Evolutionary conservation across 2,113 vertebrate species (phyloP), one percentile per base, ranked within the genome.

Genomic region (Oryzias celebensis): DNA sequence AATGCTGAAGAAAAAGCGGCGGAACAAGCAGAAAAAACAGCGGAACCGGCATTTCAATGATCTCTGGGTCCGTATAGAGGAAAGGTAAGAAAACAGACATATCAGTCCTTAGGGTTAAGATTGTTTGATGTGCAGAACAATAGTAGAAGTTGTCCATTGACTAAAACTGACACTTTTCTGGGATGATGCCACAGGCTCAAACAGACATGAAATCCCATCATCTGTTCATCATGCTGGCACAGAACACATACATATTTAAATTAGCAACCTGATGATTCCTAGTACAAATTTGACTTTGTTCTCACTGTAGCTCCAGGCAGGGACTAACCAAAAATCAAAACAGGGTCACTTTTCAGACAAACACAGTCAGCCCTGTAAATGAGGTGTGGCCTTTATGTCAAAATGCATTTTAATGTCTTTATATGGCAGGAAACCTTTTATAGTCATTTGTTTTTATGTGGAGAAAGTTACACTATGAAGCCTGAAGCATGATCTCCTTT

Each of bases 41-140:
- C 68, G 85, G 3, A 86, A 92, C 46, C 64, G 91, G 1, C 93
- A 95, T 75, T 95, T 97, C 62, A 95, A 92, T 0, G 91, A 95
- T 73, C 93, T 95, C 47, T 95, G 94, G 93, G 91, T 96, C 71
- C 85, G 89, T 57, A 88, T 96, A 42, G 91, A 94, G 73, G 92
- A 93, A 71, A 95, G 94, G 93, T 94, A 81, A 80, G 84, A 52
- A 2, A 13, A 48, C 43, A 12, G 47, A 31, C 17, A 15, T 23
- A 1, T 49, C 7, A 14, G 43, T 28, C 13, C 47, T 20, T 10
- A 10, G 36, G 36, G 36, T 36, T 36, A 2, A 12, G 36, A 36
- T 36, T 10, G 36, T 12, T 36, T 36, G 36, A 36, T 8, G 10
- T 36, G 36, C 8, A 54, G 69, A 66, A 54, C 60, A 71, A 64